Evolutionary conservation across 1,140 invertebrate species (phyloP).

Genomic region (Lysiphlebus fabarum): DNA sequence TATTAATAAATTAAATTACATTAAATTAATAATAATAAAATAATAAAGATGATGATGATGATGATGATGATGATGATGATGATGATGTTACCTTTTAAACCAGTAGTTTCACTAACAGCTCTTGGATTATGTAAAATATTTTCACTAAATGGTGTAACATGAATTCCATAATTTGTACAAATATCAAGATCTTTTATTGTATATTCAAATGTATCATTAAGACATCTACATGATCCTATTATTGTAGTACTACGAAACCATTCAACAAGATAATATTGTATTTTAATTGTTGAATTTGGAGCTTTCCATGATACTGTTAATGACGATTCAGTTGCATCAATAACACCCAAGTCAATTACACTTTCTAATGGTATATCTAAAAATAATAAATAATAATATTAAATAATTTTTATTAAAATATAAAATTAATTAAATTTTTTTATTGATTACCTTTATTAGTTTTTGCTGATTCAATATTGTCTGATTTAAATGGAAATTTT

Average conservation of each 20-base stretch:
- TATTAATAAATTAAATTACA: neutral
- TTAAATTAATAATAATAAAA: neutral
- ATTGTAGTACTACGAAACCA: neutral
- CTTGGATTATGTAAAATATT: neutral
- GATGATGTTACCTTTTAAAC: neutral
- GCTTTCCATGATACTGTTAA: slow-evolving; percentile 8
- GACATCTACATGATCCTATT: neutral
- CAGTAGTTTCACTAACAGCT: neutral
- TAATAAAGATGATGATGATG: too few species aligned
- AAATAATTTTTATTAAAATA: too few species aligned
- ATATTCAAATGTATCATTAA: slow-evolving; percentile 5
- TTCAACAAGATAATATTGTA: neutral
- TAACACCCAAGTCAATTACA: neutral
- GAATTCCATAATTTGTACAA: neutral
- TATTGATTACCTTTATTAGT: too few species aligned
- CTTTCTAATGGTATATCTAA: too few species aligned
- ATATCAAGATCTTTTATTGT: neutral
- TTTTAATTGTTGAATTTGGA: neutral
- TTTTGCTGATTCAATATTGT: too few species aligned
- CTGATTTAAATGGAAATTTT: too few species aligned
- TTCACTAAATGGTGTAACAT: neutral
- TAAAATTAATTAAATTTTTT: too few species aligned
- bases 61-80: too few species aligned
- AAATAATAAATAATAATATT: too few species aligned
- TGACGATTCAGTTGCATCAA: neutral